Percentiles rank a stretch among this genome's conserved stretches.
Evolutionary conservation across 1,140 invertebrate species (phyloP).

Genomic region (Himalopsyche phryganea): DNA sequence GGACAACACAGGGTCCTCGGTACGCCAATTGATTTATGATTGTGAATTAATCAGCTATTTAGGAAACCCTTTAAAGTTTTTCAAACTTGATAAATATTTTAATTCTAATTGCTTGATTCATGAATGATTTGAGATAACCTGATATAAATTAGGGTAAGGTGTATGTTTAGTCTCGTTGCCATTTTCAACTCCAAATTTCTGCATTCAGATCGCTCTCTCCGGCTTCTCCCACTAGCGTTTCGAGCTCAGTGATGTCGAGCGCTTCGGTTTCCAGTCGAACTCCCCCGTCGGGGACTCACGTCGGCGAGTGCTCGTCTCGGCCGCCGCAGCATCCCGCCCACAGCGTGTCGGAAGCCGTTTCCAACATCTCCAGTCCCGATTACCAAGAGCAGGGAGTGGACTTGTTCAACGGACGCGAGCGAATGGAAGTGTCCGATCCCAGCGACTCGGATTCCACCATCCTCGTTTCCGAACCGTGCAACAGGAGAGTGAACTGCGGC

Average conservation of each 20-base stretch:
- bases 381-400: constrained; percentile 68
- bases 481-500: constrained; percentile 57
- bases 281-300: constrained; percentile 37
- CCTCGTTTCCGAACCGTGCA: constrained; percentile 70
- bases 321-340: constrained; percentile 19
- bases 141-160: too few species aligned
- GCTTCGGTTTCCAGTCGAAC: constrained; percentile 39
- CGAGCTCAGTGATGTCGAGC: constrained; percentile 76
- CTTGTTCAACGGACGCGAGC: constrained; percentile 62
- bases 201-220: constrained; percentile 64
- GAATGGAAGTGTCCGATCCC: constrained; percentile 82
- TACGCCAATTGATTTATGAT: too few species aligned
- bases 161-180: too few species aligned
- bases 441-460: constrained; percentile 81
- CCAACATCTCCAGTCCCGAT: constrained; percentile 83
- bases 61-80: too few species aligned
- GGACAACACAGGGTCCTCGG: too few species aligned
- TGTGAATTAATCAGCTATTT: too few species aligned
- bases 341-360: constrained; percentile 76
- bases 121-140: too few species aligned
- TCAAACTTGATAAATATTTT: too few species aligned
- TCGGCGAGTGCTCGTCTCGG: constrained; percentile 2
- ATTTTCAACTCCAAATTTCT: too few species aligned
- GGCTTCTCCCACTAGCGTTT: constrained; percentile 78
- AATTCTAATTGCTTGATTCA: too few species aligned